phyloP scores from a whole-genome alignment of 2,113 vertebrate genomes.

The Hirundichthys speculiger region DNA sequence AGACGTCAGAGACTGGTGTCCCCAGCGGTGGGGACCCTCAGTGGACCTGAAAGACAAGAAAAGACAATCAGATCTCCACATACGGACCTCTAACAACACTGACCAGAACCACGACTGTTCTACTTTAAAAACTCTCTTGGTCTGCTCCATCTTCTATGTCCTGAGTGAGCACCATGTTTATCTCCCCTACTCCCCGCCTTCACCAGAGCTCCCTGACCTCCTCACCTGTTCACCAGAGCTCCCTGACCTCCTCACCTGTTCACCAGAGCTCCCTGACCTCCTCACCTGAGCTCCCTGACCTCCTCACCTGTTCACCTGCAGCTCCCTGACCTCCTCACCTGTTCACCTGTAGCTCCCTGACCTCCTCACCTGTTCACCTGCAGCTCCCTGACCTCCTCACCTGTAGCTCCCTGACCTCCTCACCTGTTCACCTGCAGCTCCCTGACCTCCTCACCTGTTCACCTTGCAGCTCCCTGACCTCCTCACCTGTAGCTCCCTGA shows the following conservation, averaged over 20 bases:
- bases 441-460: conserved; percentile 23
- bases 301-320: conserved; percentile 78
- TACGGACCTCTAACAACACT: no score
- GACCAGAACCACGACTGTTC: no score
- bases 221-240: conserved; percentile 78
- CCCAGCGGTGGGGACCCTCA: neutral
- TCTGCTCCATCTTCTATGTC: no score
- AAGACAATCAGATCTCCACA: no score
- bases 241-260: conserved; percentile 76
- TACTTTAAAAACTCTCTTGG: no score
- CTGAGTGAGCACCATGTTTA: no score
- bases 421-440: conserved; percentile 79
- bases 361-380: conserved; percentile 77
- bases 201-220: no score
- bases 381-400: no score
- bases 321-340: conserved; percentile 71
- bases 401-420: no score
- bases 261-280: conserved; percentile 79
- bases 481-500: no score
- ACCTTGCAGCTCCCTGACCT: neutral
- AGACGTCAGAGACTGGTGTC: conserved; percentile 21
- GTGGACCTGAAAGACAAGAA: conserved; percentile 32
- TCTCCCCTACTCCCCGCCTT: no score
- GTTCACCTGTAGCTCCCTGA: conserved; percentile 80
- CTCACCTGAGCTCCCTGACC: no score